Conservation (phyloP, 2,797 vertebrate genomes). For the Heterohyrax brucei region DNA sequence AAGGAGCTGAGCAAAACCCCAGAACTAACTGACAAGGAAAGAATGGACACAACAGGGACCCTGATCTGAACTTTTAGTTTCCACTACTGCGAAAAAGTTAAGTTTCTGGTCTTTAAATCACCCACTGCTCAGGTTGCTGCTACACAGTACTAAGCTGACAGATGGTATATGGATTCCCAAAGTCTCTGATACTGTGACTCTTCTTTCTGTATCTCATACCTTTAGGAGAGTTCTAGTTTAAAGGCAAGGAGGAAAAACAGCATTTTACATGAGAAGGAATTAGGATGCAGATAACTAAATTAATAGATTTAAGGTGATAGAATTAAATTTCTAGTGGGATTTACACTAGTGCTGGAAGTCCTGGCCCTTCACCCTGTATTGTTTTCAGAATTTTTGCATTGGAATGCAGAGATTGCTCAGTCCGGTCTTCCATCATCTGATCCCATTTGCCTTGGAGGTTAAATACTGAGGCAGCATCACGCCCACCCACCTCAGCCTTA, state of each 20-base stretch:
- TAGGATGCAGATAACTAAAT: constrained; percentile 28
- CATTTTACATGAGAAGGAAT: constrained; percentile 35
- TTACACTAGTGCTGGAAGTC: not conserved
- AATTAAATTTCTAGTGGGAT: not conserved
- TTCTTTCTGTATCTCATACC: not conserved
- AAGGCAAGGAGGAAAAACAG: not conserved
- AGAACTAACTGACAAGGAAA: not conserved
- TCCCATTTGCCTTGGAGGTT: not conserved
- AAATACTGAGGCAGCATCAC: not conserved
- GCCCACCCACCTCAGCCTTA: not conserved
- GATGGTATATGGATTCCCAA: not conserved
- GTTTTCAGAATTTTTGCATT: constrained; percentile 33
- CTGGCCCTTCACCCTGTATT: not conserved
- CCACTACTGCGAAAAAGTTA: not conserved
- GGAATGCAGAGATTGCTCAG: not conserved
- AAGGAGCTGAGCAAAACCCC: not conserved
- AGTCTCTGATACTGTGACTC: not conserved
- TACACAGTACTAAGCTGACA: not conserved
- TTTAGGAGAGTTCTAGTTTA: not conserved
- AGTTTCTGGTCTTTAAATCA: not conserved
- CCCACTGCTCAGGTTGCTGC: not conserved
- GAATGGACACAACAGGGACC: not conserved
- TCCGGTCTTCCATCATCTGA: not conserved
- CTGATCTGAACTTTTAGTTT: not conserved
- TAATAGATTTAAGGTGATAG: not conserved